Evolutionary conservation across 2,888 invertebrate species (phyloP).

Genomic region (Chaetogeoica ovagalla): DNA sequence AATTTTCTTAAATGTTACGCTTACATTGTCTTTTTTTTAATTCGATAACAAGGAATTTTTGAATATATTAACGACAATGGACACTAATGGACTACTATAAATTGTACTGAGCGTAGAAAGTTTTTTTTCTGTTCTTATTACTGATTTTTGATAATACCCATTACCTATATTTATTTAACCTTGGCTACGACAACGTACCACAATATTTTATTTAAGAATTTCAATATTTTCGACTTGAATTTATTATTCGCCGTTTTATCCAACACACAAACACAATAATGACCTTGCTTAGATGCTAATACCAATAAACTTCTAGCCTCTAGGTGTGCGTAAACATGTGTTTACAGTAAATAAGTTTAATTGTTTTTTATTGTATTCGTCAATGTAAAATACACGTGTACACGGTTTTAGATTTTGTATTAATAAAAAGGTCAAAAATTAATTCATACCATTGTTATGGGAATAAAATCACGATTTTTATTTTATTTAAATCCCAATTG

Average conservation of each 20-base stretch:
- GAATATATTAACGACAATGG: no score
- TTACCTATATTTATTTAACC: slow-evolving; percentile 26
- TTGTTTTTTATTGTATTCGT: background rate
- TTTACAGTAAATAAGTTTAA: background rate
- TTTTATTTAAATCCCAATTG: background rate
- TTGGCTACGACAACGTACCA: slow-evolving; percentile 1
- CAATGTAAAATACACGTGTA: background rate
- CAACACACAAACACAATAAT: background rate
- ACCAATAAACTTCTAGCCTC: background rate
- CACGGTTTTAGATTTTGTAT: background rate
- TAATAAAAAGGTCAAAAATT: background rate
- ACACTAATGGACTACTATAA: background rate
- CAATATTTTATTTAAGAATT: slow-evolving; percentile 6
- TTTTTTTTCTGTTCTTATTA: slow-evolving; percentile 3
- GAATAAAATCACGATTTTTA: background rate
- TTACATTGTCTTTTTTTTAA: no score
- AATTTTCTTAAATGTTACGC: no score
- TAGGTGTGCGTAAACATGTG: background rate
- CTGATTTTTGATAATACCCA: slow-evolving; percentile 9
- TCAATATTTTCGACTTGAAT: slow-evolving; percentile 19
- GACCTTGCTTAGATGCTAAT: slow-evolving; percentile 13
- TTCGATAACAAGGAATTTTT: no score
- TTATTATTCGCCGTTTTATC: slow-evolving; percentile 13
- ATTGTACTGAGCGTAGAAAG: slow-evolving; percentile 5
- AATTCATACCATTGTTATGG: background rate